phyloP scores from a whole-genome alignment of 2,113 vertebrate species.

The Nothocercus nigrocapillus region DNA sequence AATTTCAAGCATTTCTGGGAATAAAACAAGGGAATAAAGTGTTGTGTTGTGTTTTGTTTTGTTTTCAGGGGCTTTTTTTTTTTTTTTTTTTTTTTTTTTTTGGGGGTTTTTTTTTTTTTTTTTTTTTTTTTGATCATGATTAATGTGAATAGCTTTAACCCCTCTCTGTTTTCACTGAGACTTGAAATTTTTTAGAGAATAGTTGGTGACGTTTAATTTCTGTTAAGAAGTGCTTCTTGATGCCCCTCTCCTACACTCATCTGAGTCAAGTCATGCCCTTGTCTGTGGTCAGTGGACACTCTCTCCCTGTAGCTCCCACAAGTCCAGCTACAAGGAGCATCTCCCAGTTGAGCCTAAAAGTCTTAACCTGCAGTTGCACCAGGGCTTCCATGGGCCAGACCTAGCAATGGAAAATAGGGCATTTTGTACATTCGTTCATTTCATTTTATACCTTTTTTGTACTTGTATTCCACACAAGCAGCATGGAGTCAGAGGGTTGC shows the following conservation, averaged over 20 bases:
- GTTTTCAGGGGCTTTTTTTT: no score
- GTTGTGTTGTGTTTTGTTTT: background rate
- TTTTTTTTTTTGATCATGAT: background rate
- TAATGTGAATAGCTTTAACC: background rate
- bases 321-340: accelerated
- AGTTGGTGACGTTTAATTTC: background rate
- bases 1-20: constrained; percentile 17
- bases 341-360: background rate
- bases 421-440: background rate
- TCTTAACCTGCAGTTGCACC: background rate
- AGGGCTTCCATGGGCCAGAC: background rate
- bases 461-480: background rate
- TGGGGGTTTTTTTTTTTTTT: no score
- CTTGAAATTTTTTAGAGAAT: background rate
- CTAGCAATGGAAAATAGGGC: background rate
- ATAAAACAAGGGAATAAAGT: background rate
- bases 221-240: background rate
- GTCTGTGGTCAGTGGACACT: background rate
- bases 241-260: background rate
- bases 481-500: accelerated
- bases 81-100: no score
- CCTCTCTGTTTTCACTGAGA: background rate
- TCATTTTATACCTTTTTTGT: background rate
- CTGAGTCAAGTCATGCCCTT: background rate
- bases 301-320: accelerated